Conservation (phyloP, 2,888 invertebrate genomes). For the Leptothorax acervorum region DNA sequence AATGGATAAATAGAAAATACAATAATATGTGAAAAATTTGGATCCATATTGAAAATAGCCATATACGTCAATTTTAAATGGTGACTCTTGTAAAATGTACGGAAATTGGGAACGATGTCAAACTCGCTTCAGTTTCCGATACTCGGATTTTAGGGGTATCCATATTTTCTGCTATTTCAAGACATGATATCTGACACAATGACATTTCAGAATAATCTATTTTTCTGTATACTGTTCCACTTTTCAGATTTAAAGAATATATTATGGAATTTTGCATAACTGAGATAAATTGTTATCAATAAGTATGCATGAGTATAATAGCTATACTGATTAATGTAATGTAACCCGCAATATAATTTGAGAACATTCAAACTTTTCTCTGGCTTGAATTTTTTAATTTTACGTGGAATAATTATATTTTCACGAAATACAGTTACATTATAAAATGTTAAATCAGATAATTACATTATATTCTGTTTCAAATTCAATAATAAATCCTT, state of each 20-base stretch:
- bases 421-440: neutral
- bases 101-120: neutral
- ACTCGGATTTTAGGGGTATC: conserved; percentile 9
- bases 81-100: neutral
- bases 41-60: neutral
- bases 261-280: neutral
- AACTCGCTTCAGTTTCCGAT: neutral
- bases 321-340: neutral
- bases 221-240: neutral
- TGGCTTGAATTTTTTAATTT: neutral
- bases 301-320: neutral
- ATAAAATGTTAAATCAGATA: neutral
- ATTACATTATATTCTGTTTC: neutral
- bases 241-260: neutral
- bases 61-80: conserved; percentile 23
- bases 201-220: conserved; percentile 13
- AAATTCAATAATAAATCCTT: neutral
- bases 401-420: neutral
- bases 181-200: conserved; percentile 13
- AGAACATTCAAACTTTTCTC: neutral
- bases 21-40: neutral
- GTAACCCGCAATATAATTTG: neutral
- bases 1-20: neutral
- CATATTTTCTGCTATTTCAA: neutral
- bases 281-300: neutral